A percentile compares a stretch with the other conserved stretches of the same genome.
Conservation (phyloP, 2,888 invertebrate species). For the Orthosia gothica region DNA sequence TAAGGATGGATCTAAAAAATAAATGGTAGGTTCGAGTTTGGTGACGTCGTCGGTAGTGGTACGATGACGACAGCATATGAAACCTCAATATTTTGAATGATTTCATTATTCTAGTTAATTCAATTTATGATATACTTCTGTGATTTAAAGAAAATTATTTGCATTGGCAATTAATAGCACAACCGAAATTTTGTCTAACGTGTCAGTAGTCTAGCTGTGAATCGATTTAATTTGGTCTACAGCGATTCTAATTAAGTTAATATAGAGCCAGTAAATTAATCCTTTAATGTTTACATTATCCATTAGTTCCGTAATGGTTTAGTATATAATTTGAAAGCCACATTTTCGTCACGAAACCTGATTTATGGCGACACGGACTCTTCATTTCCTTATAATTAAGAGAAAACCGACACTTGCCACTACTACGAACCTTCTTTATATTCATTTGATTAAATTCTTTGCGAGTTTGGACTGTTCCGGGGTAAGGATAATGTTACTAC, state of each 20-base stretch:
- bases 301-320: slow-evolving; percentile 40
- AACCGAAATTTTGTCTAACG: no score
- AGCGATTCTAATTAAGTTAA: background rate
- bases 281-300: slow-evolving; percentile 45
- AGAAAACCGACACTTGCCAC: slow-evolving; percentile 69
- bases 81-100: no score
- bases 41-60: background rate
- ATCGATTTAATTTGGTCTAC: background rate
- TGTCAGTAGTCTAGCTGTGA: background rate
- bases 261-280: slow-evolving; percentile 19
- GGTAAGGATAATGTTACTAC: background rate
- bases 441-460: slow-evolving; percentile 17
- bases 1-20: background rate
- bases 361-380: slow-evolving; percentile 70
- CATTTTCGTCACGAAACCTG: slow-evolving; percentile 69
- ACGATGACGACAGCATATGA: background rate
- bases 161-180: no score
- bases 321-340: slow-evolving; percentile 52
- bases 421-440: slow-evolving; percentile 49
- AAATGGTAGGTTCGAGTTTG: background rate
- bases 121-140: no score
- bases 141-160: no score
- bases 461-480: slow-evolving; percentile 1
- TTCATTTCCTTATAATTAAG: slow-evolving; percentile 72
- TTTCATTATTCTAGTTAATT: no score